Base-by-base conservation (phyloP, 2,888 invertebrate genomes). In the Hofmannophila pseudospretella region DNA sequence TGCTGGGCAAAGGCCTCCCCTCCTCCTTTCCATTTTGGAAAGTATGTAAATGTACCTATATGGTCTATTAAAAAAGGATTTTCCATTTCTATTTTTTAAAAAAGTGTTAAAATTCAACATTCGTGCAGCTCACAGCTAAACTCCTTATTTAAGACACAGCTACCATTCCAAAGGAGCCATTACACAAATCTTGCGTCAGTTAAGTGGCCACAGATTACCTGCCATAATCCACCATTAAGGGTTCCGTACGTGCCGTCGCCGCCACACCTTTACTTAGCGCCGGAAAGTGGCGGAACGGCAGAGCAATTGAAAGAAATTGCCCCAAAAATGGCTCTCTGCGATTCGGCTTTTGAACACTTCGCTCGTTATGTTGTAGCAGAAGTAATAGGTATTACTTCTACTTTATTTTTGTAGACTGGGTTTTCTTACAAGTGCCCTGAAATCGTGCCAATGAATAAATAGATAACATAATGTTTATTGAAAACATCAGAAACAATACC, bases 191-290 rank as follows among this genome's bases (percentile, higher is more conserved):
- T 40, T 23, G 23, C 23, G 1, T 7, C 41, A 37, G 35, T 34
- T 43, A 51, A 53, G 52, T 49, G 49, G 39, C 32, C 38, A 8
- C 28, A 41, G 45, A 51, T 51, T 41, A 55, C 54, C 53, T 53
- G 54, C 40, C 32, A 55, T 51, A 50, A 50, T 47, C 49, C 47
- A 28, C 49, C 39, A 43, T 51, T 49, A 46, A 39, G 31, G 5
- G 29, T 12, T n/a, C 23, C 23, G 48, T 38, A 49, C 59, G 57
- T 54, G 62, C 44, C 44, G 33, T 27, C 35, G 20, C 8, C 28
- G 27, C 42, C 36, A 49, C 53, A 58, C 59, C 55, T 54, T 54
- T 47, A 55, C 54, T 58, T 54, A 52, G 45, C 40, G 28, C 23
- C 41, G 34, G 33, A 32, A 38, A 41, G 11, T 27, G 11, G 30